Evolutionary conservation across 1,140 invertebrate genomes (phyloP), one percentile per base, ranked within the genome.

Genomic region (Sarcophaga bullata): DNA sequence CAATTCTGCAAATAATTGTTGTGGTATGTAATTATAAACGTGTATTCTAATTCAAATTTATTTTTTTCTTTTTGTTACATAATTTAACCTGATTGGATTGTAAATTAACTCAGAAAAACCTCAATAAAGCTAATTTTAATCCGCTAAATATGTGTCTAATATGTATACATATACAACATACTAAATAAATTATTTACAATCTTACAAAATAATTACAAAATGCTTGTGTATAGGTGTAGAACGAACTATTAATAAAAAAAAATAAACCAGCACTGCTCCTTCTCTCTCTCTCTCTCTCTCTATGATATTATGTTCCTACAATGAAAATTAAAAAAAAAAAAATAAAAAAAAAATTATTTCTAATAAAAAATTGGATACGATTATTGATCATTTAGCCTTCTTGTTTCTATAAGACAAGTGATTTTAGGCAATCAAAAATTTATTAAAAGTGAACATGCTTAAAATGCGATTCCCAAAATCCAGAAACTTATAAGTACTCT

Each of bases 1-100:
- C 25, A 37, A 62, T 47, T 78, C 75, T 78, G 48, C 17, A 78
- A 50, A 17, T 78, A 50, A 78, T 52, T 78, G 75, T 78, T 78
- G 75, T 78, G 75, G 75, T 78, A 78, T 78, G 75, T 78, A 78
- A n/a, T n/a, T n/a, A n/a, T n/a, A 78, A 72, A 72, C 62, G 17
- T 50, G 49, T 50, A 52, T 78, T 78, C 46, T 76, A 47, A 48
- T 47, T 37, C n/a, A 37, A 37, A 37, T 37, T 37, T 37, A 37
- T 76, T 76, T 25, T 72, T 78, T 78, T 25, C 3, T 78, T 52
- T 50, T 78, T 78, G 75, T 58, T 13, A 52, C 8, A 52, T 52
- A 6, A 17, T 6, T n/a, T 6, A 9, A 19, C 17, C 58, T 10
- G 19, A 68, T 68, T 47, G 15, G 37, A 37, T 37, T 75, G 10